Conservation (phyloP, 2,797 vertebrate genomes). For the Schizopygopsis malacanthus region DNA sequence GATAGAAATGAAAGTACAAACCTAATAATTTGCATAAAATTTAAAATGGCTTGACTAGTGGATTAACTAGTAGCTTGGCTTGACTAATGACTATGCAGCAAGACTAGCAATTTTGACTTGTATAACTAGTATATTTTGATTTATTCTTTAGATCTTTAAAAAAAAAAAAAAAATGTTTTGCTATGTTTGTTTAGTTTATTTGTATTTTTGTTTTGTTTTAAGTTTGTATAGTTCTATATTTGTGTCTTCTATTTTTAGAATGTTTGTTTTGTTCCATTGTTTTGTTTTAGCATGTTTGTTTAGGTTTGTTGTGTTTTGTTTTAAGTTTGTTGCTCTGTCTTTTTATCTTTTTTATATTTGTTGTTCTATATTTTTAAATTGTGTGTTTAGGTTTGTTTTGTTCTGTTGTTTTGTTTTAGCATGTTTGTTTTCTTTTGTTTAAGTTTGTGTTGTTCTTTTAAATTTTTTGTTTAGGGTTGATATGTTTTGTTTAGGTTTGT, state of each 20-base stretch:
- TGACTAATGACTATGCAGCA: too few relatives aligned
- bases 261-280: not conserved
- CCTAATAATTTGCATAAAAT: not conserved
- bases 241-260: too few relatives aligned
- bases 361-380: too few relatives aligned
- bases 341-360: too few relatives aligned
- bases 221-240: not conserved
- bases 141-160: not conserved
- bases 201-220: not conserved
- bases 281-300: not conserved
- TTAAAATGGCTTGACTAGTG: not conserved
- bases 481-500: not conserved
- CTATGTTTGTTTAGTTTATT: not conserved
- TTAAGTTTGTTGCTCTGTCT: too few relatives aligned
- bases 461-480: not conserved
- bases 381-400: too few relatives aligned
- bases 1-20: not conserved
- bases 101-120: not conserved
- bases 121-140: not conserved
- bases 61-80: not conserved
- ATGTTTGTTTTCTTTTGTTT: too few relatives aligned
- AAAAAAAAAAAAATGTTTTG: too few relatives aligned
- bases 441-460: too few relatives aligned
- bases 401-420: not conserved
- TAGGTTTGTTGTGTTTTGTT: not conserved